phyloP scores from a whole-genome alignment of 2,888 invertebrate species.

The Autographa pulchrina region DNA sequence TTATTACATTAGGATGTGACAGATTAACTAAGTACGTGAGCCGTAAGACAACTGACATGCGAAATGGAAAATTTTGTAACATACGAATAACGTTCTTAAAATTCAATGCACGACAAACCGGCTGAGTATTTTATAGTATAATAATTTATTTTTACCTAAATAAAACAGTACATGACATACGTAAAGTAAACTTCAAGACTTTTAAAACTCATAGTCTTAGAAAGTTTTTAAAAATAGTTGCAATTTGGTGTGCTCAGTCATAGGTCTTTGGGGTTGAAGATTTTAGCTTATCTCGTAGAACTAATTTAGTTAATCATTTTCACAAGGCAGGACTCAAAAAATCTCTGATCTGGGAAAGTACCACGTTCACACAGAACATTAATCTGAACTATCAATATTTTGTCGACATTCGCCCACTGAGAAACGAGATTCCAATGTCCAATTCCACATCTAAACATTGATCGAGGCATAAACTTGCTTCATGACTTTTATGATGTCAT shows the following conservation, averaged over 20 bases:
- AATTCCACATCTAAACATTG: neutral
- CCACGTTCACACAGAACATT: neutral
- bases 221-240: no score
- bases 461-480: neutral
- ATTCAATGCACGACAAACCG: neutral
- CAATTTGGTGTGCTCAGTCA: no score
- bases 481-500: neutral
- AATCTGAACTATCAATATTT: conserved; percentile 1
- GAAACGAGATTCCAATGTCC: neutral
- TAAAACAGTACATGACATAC: no score
- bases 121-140: no score
- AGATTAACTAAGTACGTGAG: conserved; percentile 34
- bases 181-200: no score
- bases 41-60: conserved; percentile 25
- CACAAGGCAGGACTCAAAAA: neutral
- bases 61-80: conserved; percentile 13
- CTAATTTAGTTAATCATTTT: neutral
- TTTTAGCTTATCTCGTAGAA: neutral
- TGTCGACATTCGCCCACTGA: neutral
- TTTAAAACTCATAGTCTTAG: no score
- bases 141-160: no score
- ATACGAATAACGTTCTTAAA: neutral
- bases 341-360: neutral
- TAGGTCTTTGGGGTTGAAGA: neutral
- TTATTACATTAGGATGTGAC: conserved; percentile 48